Conservation (phyloP, 1,140 invertebrate genomes). For the Leucophenga varia region DNA sequence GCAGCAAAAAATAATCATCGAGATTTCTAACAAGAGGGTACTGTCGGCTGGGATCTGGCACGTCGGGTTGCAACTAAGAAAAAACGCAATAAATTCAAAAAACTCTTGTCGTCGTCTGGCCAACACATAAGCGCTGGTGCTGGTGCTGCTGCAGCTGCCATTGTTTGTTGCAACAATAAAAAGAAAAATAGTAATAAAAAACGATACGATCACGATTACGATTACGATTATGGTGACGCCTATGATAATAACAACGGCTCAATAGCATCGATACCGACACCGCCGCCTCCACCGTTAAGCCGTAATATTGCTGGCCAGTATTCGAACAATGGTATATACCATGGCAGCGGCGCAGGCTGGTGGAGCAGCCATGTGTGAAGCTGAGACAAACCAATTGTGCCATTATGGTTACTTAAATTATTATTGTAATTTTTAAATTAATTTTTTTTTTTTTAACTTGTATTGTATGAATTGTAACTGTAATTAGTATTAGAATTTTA, state of each 20-base stretch:
- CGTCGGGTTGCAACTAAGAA: conserved; percentile 30
- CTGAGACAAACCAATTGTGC: not conserved
- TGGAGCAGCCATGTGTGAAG: not conserved
- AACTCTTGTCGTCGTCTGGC: conserved; percentile 6
- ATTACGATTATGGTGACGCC: not conserved
- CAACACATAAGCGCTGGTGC: conserved; percentile 1
- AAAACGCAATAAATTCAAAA: conserved; percentile 27
- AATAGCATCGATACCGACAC: not conserved
- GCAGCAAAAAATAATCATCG: conserved; percentile 32
- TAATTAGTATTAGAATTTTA: too few species aligned
- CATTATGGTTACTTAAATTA: not conserved
- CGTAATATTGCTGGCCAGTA: not conserved
- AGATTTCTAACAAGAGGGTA: conserved; percentile 56
- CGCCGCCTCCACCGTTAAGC: not conserved
- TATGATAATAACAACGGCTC: not conserved
- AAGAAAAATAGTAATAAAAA: conserved; percentile 8
- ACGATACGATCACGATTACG: conserved; percentile 6
- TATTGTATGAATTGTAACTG: too few species aligned
- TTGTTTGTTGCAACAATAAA: conserved; percentile 2
- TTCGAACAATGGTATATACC: too few species aligned
- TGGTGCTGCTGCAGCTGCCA: conserved; percentile 1
- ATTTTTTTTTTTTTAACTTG: too few species aligned
- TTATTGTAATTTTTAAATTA: too few species aligned
- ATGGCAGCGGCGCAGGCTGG: too few species aligned
- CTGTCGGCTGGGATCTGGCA: conserved; percentile 51